Percentiles rank a stretch among this genome's conserved stretches.
These are phyloP conservation scores for Manis pentadactyla DNA, from an alignment of 2,797 vertebrate species.

Conservation along the genomic window DNA sequence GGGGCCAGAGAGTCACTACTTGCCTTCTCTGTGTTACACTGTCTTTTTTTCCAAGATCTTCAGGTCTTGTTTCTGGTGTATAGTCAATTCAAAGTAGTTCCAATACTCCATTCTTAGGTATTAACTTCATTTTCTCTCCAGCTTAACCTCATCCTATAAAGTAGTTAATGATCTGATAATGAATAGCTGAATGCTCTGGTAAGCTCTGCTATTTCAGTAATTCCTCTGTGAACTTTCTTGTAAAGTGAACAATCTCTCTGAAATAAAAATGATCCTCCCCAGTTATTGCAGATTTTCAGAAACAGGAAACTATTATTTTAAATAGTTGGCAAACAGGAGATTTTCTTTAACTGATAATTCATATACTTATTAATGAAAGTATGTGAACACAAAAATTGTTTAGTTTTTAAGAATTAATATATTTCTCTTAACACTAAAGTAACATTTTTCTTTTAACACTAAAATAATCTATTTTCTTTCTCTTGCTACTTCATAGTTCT, in stretches of 20 bases:
- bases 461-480: constrained; percentile 16
- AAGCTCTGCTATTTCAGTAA: constrained; percentile 67
- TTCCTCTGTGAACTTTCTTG: constrained; percentile 63
- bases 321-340: background rate
- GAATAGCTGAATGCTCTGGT: constrained; percentile 58
- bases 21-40: too few relatives aligned
- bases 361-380: background rate
- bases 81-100: constrained; percentile 13
- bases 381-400: background rate
- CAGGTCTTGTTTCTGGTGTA: constrained; percentile 17
- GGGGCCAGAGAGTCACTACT: too few relatives aligned
- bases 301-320: background rate
- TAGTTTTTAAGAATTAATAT: constrained; percentile 39
- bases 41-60: background rate
- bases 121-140: constrained; percentile 69
- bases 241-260: constrained; percentile 17
- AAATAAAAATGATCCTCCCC: constrained; percentile 51
- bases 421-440: constrained; percentile 27
- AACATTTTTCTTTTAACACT: background rate
- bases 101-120: constrained; percentile 14
- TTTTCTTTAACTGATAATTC: background rate
- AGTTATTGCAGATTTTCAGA: constrained; percentile 39
- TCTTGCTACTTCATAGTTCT: constrained; percentile 37
- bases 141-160: constrained; percentile 49
- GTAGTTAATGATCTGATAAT: constrained; percentile 57